A percentile compares a stretch with the other conserved stretches of the same genome.
Evolutionary conservation across 1,140 invertebrate genomes (phyloP).

Genomic region (Epicauta chinensis): DNA sequence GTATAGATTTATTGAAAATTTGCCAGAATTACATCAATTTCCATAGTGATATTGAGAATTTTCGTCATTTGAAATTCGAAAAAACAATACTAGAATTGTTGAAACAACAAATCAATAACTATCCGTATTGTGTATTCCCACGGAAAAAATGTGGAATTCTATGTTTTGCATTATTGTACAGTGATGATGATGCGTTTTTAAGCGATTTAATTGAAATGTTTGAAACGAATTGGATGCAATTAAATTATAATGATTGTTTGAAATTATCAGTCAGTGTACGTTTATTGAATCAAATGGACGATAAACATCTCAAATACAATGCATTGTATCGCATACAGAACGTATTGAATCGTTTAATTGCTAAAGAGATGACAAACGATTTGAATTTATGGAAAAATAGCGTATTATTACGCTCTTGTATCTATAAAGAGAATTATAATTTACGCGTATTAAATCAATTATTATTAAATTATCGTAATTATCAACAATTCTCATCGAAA

Average conservation of each 20-base stretch:
- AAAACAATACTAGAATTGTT: slow-evolving; percentile 40
- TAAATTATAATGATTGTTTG: slow-evolving; percentile 41
- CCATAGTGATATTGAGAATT: slow-evolving; percentile 45
- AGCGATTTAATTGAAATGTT: slow-evolving; percentile 38
- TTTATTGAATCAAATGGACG: slow-evolving; percentile 1
- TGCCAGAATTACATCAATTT: slow-evolving; percentile 50
- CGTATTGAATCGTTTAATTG: neutral
- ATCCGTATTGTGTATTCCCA: slow-evolving; percentile 37
- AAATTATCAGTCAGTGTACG: slow-evolving; percentile 19
- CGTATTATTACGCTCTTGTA: slow-evolving; percentile 9
- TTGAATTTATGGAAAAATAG: slow-evolving; percentile 7
- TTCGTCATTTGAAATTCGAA: slow-evolving; percentile 45
- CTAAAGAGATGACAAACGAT: neutral
- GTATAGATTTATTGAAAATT: slow-evolving; percentile 37
- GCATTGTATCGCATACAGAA: neutral
- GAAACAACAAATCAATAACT: slow-evolving; percentile 39
- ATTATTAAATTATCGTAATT: slow-evolving; percentile 23
- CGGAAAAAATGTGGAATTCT: slow-evolving; percentile 40
- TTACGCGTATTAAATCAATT: neutral
- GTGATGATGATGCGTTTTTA: slow-evolving; percentile 35
- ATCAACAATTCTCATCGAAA: slow-evolving; percentile 38
- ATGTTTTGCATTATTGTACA: slow-evolving; percentile 47
- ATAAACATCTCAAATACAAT: neutral
- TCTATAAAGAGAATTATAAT: slow-evolving; percentile 11
- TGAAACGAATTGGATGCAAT: slow-evolving; percentile 35